Conservation (phyloP, 2,888 invertebrate species). For the Anagyrus pseudococci region DNA sequence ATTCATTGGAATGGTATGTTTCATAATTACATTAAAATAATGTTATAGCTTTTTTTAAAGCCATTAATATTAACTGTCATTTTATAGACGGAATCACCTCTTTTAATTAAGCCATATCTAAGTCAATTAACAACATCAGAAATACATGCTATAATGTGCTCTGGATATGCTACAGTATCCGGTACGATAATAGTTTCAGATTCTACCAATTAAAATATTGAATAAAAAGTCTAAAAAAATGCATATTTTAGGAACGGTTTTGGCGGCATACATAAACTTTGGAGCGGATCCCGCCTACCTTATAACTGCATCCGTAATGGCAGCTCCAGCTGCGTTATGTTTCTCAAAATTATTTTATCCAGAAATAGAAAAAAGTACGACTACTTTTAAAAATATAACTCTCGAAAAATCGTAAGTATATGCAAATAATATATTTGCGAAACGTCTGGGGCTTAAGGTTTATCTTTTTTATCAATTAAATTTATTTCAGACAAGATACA, state of each 20-base stretch:
- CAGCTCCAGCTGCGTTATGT: constrained; percentile 91
- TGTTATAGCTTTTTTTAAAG: no score
- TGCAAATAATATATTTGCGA: not conserved
- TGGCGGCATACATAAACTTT: constrained; percentile 91
- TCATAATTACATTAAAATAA: no score
- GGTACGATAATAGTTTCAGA: constrained; percentile 64
- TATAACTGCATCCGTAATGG: constrained; percentile 94
- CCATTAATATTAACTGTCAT: no score
- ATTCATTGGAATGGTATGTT: constrained; percentile 87
- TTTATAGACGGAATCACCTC: constrained; percentile 84
- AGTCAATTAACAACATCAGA: constrained; percentile 87
- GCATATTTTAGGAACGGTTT: constrained; percentile 77
- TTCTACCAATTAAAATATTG: no score
- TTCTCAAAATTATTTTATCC: constrained; percentile 91
- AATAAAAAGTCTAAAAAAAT: no score
- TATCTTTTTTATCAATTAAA: not conserved
- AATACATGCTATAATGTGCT: constrained; percentile 90
- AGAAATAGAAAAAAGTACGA: constrained; percentile 82
- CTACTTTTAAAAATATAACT: constrained; percentile 78
- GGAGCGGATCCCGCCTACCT: constrained; percentile 89
- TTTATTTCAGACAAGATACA: constrained; percentile 72
- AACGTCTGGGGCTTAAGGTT: not conserved
- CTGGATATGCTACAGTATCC: constrained; percentile 95
- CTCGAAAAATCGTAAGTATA: constrained; percentile 71
- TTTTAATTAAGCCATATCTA: constrained; percentile 88